A percentile compares a stretch with the other conserved stretches of the same genome.
These are phyloP conservation scores for Orchesella cincta DNA, from an alignment of 1,140 invertebrate species.

Conservation along the genomic window DNA sequence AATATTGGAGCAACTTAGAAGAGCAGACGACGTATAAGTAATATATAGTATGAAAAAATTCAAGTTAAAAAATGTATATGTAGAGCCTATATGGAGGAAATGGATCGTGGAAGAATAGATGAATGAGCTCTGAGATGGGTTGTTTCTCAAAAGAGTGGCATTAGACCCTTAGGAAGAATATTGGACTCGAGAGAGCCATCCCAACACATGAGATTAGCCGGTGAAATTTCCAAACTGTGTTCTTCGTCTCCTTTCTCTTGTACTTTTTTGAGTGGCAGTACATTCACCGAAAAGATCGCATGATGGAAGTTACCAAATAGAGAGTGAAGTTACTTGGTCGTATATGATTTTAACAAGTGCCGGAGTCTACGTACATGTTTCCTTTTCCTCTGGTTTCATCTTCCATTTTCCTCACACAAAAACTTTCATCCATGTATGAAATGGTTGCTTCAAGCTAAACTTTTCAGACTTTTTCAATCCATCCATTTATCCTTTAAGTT, in stretches of 20 bases:
- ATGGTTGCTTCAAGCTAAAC: not conserved
- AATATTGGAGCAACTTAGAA: not conserved
- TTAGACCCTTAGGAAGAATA: slow-evolving; percentile 49
- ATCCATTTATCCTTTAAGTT: not conserved
- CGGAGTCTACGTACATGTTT: too few species aligned
- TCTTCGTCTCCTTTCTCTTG: not conserved
- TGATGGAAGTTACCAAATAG: not conserved
- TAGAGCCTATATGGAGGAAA: not conserved
- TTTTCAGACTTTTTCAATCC: not conserved
- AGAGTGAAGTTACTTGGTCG: not conserved
- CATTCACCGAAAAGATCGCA: not conserved
- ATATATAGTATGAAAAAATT: not conserved
- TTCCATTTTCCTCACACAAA: not conserved
- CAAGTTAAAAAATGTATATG: not conserved
- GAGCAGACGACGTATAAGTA: not conserved
- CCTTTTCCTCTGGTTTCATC: not conserved
- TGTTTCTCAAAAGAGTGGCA: slow-evolving; percentile 48
- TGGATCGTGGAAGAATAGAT: not conserved
- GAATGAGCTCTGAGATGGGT: slow-evolving; percentile 37
- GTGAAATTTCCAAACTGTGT: slow-evolving; percentile 42
- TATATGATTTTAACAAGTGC: not conserved
- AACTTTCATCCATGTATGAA: not conserved
- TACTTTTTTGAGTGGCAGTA: not conserved
- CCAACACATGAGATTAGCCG: slow-evolving; percentile 51
- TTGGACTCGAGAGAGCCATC: slow-evolving; percentile 47